Percentiles rank a stretch among this genome's conserved stretches.
These are phyloP conservation scores for Odontesthes bonariensis DNA, from an alignment of 2,113 vertebrate species.

Conservation along the genomic window DNA sequence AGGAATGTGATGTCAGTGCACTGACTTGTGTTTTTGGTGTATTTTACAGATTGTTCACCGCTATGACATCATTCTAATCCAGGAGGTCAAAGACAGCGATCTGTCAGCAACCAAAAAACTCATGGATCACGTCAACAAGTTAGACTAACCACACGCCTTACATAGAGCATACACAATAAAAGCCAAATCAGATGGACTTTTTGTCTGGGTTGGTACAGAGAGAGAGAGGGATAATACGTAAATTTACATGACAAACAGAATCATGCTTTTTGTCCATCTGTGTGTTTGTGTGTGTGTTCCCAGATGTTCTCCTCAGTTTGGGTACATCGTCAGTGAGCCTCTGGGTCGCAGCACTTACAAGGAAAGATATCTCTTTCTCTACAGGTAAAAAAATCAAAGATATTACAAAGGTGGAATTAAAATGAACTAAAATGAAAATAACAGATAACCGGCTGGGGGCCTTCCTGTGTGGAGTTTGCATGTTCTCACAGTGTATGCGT, in stretches of 20 bases:
- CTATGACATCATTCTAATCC: constrained; percentile 89
- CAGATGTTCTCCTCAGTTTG: constrained; percentile 72
- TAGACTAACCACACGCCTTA: background rate
- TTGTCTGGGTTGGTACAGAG: background rate
- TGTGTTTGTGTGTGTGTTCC: constrained; percentile 23
- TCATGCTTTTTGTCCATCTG: background rate
- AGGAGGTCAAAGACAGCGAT: constrained; percentile 91
- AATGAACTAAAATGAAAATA: background rate
- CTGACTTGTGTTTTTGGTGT: background rate
- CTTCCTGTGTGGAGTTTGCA: too few species aligned
- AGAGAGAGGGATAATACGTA: too few species aligned
- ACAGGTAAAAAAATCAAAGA: constrained; percentile 79
- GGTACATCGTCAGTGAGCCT: constrained; percentile 86
- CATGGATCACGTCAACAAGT: constrained; percentile 90
- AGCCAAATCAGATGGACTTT: background rate
- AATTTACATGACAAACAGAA: background rate
- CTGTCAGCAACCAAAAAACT: constrained; percentile 85
- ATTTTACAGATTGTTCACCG: constrained; percentile 83
- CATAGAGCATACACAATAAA: background rate
- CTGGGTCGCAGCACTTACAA: constrained; percentile 88
- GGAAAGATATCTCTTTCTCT: constrained; percentile 92
- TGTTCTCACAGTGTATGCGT: too few species aligned
- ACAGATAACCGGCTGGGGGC: too few species aligned
- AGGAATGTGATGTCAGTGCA: rapidly evolving
- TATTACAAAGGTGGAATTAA: background rate